These are phyloP conservation scores for Ondatra zibethicus DNA, from an alignment of 2,113 vertebrate species.

Conservation along the genomic window DNA sequence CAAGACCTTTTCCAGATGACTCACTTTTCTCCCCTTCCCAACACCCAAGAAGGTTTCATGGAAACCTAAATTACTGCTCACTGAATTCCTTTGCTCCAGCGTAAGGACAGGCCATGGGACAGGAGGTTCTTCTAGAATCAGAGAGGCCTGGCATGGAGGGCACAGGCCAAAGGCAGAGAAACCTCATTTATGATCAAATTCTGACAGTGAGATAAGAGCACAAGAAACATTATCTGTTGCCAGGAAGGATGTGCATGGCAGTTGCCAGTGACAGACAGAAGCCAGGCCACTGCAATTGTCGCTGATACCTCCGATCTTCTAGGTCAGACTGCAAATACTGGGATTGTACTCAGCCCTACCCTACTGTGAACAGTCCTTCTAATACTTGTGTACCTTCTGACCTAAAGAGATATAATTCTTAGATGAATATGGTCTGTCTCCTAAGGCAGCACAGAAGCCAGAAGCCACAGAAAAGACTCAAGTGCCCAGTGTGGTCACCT, in stretches of 20 bases:
- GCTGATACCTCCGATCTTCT: constrained; percentile 43
- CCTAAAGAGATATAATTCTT: constrained; percentile 10
- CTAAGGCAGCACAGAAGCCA: not conserved
- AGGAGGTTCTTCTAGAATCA: not conserved
- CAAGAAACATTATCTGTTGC: not conserved
- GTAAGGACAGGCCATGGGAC: not conserved
- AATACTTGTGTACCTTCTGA: constrained; percentile 8
- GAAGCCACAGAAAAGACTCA: not conserved
- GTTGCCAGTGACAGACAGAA: constrained; percentile 23
- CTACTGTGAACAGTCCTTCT: not conserved
- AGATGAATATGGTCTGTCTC: not conserved
- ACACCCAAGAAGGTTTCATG: not conserved
- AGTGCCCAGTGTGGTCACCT: too few species aligned
- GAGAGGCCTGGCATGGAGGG: not conserved
- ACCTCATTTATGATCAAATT: constrained; percentile 39
- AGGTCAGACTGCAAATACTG: not conserved
- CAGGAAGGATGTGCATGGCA: not conserved
- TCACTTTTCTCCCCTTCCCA: not conserved
- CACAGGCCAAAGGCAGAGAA: too few species aligned
- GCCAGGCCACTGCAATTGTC: not conserved
- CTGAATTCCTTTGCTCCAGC: constrained; percentile 29
- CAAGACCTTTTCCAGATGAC: not conserved
- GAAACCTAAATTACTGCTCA: not conserved
- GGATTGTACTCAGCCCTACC: constrained; percentile 15
- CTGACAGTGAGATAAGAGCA: not conserved